Evolutionary conservation across 1,140 invertebrate genomes (phyloP), one percentile per base, ranked within the genome.

Genomic region (Listronotus oregonensis): DNA sequence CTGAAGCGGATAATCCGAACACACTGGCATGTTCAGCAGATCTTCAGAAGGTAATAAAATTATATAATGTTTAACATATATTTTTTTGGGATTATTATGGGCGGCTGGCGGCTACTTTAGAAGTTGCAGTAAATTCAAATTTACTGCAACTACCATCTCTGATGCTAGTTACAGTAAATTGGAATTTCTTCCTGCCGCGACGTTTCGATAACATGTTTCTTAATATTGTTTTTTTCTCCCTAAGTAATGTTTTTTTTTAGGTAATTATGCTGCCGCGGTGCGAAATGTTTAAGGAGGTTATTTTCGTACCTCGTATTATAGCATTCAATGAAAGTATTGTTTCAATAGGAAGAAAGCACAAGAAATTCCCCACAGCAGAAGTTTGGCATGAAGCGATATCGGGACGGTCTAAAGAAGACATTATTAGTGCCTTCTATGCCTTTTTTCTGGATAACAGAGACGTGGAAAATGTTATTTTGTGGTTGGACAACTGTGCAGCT

Each of bases 251-350:
- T 12, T 15, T 42, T n/a, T 42, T 57, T 57, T 3, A 27, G 21
- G 21, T 55, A 2, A 64, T 64, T 47, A 73, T 75, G 68, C 55
- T 73, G 12, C 67, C 73, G 32, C 57, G 68, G 11, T 58, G 70
- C 14, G 68, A 74, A 27, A 42, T 61, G 51, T 71, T 69, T 55
- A 70, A 71, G 65, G 32, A 39, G 49, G 65, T 54, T 34, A 57
- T 70, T 44, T 72, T 75, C 59, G 64, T 63, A 54, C 50, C 56
- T 12, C 34, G 73, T 44, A 49, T 73, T 32, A 70, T 72, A 50
- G 60, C 68, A 31, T 75, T 68, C 40, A 71, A 75, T 52, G 67
- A 72, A 67, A 73, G 68, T 70, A 70, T 73, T 44, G 72, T 69
- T 1, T 63, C 68, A 49, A 15, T 71, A 17, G 73, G 71, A 21